Evolutionary conservation across 2,797 vertebrate genomes (phyloP).

Genomic region (Danio choprae): DNA sequence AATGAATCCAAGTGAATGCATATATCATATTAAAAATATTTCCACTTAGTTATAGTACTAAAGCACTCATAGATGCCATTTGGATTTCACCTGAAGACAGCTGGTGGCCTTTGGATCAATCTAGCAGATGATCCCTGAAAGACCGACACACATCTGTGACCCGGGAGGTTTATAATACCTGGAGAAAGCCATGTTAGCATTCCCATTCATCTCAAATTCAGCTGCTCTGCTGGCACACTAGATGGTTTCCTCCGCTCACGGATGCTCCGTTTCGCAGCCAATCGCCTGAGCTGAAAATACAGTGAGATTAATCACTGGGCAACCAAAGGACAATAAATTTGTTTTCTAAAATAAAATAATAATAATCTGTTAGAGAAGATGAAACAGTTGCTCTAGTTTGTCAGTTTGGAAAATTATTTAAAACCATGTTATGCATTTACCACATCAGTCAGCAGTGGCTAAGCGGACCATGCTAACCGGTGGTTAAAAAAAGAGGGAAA

Average conservation of each 20-base stretch:
- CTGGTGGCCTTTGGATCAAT: constrained; percentile 12
- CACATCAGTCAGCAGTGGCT: background rate
- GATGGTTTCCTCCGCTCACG: background rate
- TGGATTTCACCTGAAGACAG: background rate
- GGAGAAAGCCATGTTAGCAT: background rate
- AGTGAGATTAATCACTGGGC: background rate
- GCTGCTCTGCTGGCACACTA: background rate
- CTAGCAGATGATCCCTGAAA: background rate
- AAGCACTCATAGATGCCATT: background rate
- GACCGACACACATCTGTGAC: constrained; percentile 12
- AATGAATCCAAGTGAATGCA: constrained; percentile 18
- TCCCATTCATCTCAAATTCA: background rate
- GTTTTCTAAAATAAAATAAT: too few relatives aligned
- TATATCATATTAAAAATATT: constrained; percentile 4
- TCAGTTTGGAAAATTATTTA: background rate
- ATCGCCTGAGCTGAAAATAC: background rate
- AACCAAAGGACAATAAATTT: background rate
- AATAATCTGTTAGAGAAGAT: background rate
- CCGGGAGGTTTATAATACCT: background rate
- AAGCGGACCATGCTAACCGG: constrained; percentile 11
- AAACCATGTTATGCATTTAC: background rate
- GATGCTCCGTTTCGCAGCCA: background rate
- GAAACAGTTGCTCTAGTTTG: background rate
- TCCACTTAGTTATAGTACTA: background rate
- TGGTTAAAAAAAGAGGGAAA: background rate